These are phyloP conservation scores for Digitonthophagus gazella DNA, from an alignment of 2,888 invertebrate genomes.

Conservation along the genomic window DNA sequence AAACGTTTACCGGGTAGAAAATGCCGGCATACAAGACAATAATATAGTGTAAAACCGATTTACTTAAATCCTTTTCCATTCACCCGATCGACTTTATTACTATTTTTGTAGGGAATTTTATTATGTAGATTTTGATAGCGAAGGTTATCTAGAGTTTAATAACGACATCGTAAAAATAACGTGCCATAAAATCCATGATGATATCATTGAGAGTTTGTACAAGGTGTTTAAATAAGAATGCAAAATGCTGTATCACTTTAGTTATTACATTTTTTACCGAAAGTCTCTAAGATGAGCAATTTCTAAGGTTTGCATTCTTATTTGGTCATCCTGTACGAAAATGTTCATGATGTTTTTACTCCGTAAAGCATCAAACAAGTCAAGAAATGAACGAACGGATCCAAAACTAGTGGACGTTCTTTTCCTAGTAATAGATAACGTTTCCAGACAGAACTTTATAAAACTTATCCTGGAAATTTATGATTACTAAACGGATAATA, in stretches of 20 bases:
- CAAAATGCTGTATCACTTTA: too few relatives aligned
- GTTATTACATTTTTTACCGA: too few relatives aligned
- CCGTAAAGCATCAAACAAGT: conserved; percentile 50
- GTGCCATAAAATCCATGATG: conserved; percentile 47
- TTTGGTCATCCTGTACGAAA: too few relatives aligned
- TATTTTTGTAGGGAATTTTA: conserved; percentile 47
- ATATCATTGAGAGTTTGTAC: conserved; percentile 29
- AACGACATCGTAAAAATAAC: conserved; percentile 55
- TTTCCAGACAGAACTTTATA: conserved; percentile 74
- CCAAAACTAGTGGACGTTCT: conserved; percentile 62
- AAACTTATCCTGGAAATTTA: conserved; percentile 73
- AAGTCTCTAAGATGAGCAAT: too few relatives aligned
- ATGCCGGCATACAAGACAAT: too few relatives aligned
- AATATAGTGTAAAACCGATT: too few relatives aligned
- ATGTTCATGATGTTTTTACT: conserved; percentile 56
- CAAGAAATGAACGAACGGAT: conserved; percentile 49
- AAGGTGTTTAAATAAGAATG: too few relatives aligned
- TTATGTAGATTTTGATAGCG: conserved; percentile 52
- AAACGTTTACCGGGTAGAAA: too few relatives aligned
- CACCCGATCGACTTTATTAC: too few relatives aligned
- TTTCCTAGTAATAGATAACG: conserved; percentile 80
- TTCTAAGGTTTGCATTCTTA: too few relatives aligned
- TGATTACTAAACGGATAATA: conserved; percentile 61
- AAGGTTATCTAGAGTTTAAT: conserved; percentile 43
- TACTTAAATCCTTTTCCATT: too few relatives aligned